A percentile compares a stretch with the other conserved stretches of the same genome.
phyloP scores from a whole-genome alignment of 2,113 vertebrate species.

The Sula dactylatra region DNA sequence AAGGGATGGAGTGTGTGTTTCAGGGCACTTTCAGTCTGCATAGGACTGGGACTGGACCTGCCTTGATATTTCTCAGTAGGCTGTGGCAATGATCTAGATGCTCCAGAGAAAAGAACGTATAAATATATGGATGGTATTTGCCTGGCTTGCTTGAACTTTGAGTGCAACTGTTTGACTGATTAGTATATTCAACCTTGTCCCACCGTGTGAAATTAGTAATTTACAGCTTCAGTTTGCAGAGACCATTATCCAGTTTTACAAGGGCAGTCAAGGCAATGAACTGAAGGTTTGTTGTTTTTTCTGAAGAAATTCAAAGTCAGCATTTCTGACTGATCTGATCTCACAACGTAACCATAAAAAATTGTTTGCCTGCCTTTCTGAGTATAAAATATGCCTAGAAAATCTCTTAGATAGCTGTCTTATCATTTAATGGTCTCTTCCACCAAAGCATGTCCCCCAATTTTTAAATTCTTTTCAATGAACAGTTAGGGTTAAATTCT shows the following conservation, averaged over 20 bases:
- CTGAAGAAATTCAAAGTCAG: background rate
- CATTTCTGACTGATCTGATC: background rate
- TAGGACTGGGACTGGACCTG: background rate
- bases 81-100: background rate
- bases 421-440: background rate
- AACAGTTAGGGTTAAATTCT: background rate
- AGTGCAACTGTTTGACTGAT: background rate
- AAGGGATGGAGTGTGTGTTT: background rate
- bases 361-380: background rate
- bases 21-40: background rate
- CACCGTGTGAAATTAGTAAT: background rate
- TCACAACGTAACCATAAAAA: background rate
- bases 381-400: background rate
- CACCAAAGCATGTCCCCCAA: background rate
- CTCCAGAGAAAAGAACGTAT: background rate
- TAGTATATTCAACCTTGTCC: background rate
- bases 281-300: background rate
- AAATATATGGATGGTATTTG: background rate
- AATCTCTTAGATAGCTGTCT: background rate
- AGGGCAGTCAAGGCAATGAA: background rate
- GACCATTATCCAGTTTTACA: background rate
- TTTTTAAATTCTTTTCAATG: background rate
- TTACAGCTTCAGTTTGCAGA: background rate
- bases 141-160: background rate
- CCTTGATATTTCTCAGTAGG: background rate